A percentile compares a stretch with the other conserved stretches of the same genome.
Conservation (phyloP, 2,888 invertebrate genomes). For the Elegia similella region DNA sequence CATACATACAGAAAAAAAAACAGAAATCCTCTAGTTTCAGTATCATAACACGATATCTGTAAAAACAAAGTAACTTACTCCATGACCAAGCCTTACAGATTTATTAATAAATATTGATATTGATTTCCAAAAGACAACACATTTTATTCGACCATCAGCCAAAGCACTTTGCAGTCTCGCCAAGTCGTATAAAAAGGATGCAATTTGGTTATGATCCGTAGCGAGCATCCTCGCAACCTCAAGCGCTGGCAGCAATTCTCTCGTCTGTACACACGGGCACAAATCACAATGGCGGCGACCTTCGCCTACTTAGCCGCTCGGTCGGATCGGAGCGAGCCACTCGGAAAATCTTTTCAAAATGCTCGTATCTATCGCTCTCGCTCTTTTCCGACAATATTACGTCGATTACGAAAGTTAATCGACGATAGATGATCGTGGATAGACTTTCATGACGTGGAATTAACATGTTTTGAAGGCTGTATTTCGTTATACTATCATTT, state of each 20-base stretch:
- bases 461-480: not conserved
- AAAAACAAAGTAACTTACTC: too few relatives aligned
- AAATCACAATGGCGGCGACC: constrained; percentile 74
- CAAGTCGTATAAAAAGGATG: not conserved
- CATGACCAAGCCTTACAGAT: too few relatives aligned
- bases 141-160: too few relatives aligned
- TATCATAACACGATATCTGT: too few relatives aligned
- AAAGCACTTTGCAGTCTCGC: too few relatives aligned
- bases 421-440: constrained; percentile 8
- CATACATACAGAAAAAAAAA: too few relatives aligned
- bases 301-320: constrained; percentile 76
- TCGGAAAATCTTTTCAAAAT: constrained; percentile 69
- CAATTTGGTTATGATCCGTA: not conserved
- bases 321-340: constrained; percentile 68
- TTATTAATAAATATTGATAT: too few relatives aligned
- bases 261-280: constrained; percentile 48
- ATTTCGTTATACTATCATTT: constrained; percentile 1
- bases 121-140: too few relatives aligned
- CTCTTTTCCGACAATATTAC: constrained; percentile 26
- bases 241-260: constrained; percentile 36
- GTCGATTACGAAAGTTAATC: constrained; percentile 16
- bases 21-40: too few relatives aligned
- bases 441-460: not conserved
- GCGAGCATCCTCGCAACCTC: not conserved
- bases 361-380: constrained; percentile 44